Base-by-base conservation (phyloP, 2,113 vertebrate species). In the Cottus gobio region DNA sequence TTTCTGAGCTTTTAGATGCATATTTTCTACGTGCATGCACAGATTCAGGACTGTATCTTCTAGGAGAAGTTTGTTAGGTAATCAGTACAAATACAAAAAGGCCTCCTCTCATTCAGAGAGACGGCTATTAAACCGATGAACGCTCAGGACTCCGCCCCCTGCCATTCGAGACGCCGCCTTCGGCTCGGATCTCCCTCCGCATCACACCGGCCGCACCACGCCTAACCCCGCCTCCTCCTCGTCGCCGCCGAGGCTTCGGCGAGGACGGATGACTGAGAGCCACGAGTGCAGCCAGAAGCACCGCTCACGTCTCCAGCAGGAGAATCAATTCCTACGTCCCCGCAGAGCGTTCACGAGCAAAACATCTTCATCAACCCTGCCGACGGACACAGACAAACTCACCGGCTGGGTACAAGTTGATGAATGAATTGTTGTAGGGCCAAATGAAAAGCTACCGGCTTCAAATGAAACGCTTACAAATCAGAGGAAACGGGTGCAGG, bases 111-210 rank as follows among this genome's bases (percentile, higher is more conserved):
- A 2, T 39, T 9, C 77, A 44, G 15, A n/a, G 22, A 64, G 58
- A 64, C 71, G 3, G 64, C 24, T 34, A 34, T 71, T 70, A 74
- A 54, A 42, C 16, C 11, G 60, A 65, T 13, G 30, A 64, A 16
- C n/a, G 61, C 69, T 68, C 69, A 18, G 34, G 28, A 28, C 68
- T 67, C 30, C 22, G 58, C n/a, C 5, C 37, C 54, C 36, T 22
- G 48, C 24, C 6, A 28, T 77, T 7, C 8, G 52, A 77, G 69
- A 44, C 26, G 36, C 73, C 42, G 78, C 69, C 61, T 78, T 31
- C 15, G 7, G 42, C 68, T 30, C 42, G 5, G 36, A 60, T 37
- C 57, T 28, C 75, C 9, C 12, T 26, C 60, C 46, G 34, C 39
- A 9, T 63, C 60, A 48, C 3, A 1, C 18, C 50, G 0, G 18